Conservation (phyloP, 92 coral and sea anemone species). For the Montipora capitata region DNA sequence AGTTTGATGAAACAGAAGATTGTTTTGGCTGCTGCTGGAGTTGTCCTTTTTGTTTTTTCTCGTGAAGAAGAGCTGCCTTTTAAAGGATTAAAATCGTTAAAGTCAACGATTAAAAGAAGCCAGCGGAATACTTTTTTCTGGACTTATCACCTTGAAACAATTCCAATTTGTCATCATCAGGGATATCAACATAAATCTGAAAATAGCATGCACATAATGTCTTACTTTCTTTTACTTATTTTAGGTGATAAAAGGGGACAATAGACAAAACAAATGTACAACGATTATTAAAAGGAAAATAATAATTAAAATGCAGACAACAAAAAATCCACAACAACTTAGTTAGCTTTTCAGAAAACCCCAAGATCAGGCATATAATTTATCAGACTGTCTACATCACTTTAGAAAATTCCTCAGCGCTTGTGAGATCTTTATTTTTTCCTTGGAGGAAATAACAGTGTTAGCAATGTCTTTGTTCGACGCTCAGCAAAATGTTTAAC, state of each 20-base stretch:
- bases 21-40: no score
- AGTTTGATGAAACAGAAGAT: no score
- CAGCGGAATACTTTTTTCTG: conserved; percentile 1
- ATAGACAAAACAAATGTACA: neutral
- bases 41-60: no score
- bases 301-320: neutral
- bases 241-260: neutral
- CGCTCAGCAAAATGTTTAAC: neutral
- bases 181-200: neutral
- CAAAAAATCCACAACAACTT: neutral
- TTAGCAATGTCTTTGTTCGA: neutral
- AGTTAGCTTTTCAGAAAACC: neutral
- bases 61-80: no score
- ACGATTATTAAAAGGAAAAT: neutral
- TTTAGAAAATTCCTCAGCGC: neutral
- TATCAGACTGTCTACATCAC: neutral
- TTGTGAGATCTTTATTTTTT: no score
- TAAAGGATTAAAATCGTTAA: no score
- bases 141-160: neutral
- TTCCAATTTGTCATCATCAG: conserved; percentile 16
- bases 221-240: neutral
- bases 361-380: neutral
- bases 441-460: neutral
- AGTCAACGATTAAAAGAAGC: neutral
- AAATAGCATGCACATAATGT: neutral